Conservation (phyloP, 1,140 invertebrate species). For the Elysia chlorotica region DNA sequence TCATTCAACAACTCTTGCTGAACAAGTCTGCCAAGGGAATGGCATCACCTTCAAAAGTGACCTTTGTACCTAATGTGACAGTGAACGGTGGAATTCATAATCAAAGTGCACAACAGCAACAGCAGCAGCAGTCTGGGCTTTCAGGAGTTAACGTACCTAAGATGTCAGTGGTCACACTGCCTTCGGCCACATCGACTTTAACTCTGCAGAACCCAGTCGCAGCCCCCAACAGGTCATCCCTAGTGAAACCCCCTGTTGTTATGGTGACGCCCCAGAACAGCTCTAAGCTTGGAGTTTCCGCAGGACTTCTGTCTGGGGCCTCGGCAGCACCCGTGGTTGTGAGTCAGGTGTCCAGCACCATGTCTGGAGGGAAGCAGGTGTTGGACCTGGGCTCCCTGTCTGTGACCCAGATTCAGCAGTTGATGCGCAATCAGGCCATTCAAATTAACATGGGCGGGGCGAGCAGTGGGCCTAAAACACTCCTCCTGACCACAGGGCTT, state of each 20-base stretch:
- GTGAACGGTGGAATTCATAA: too few species aligned
- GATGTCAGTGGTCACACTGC: background rate
- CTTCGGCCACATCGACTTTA: background rate
- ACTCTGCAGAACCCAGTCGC: background rate
- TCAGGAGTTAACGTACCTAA: background rate
- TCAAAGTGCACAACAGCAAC: too few species aligned
- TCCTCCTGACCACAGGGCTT: constrained; percentile 12
- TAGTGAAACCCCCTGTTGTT: background rate
- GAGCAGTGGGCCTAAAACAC: constrained; percentile 8
- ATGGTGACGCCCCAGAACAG: background rate
- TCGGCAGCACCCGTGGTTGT: background rate
- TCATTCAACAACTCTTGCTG: constrained; percentile 18
- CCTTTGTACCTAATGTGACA: too few species aligned
- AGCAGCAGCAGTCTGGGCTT: background rate
- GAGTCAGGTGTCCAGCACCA: constrained; percentile 5
- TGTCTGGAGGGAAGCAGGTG: constrained; percentile 15
- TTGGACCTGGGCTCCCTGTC: constrained; percentile 15
- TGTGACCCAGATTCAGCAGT: constrained; percentile 24
- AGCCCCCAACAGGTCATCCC: too few species aligned
- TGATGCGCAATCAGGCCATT: constrained; percentile 28
- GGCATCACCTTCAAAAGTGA: background rate
- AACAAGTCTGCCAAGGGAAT: background rate
- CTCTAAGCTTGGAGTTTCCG: constrained; percentile 14
- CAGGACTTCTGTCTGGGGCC: constrained; percentile 27
- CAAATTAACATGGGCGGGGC: constrained; percentile 23